These are phyloP conservation scores for Mobula hypostoma DNA, from an alignment of 2,113 vertebrate species.

Conservation along the genomic window DNA sequence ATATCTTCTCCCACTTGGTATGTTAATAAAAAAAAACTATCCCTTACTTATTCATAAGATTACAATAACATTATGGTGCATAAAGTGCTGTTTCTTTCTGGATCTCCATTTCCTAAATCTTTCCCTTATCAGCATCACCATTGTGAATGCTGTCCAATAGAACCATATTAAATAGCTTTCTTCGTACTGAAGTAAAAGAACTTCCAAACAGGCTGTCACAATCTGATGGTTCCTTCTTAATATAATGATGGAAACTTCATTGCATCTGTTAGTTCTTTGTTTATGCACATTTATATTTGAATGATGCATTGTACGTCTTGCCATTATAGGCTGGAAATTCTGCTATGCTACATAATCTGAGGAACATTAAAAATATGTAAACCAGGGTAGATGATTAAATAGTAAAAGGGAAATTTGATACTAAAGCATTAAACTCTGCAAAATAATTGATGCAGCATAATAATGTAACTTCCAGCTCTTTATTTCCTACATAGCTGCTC, in stretches of 20 bases:
- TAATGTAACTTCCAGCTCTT: not conserved
- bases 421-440: not conserved
- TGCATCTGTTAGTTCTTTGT: not conserved
- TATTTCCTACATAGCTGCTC: not conserved
- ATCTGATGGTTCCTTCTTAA: not conserved
- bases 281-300: not conserved
- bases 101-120: not conserved
- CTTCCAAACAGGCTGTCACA: not conserved
- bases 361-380: not conserved
- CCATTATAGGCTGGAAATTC: not conserved
- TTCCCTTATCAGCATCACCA: not conserved
- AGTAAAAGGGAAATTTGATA: constrained; percentile 12
- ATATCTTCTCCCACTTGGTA: not conserved
- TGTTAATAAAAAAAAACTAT: not conserved
- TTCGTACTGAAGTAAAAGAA: not conserved
- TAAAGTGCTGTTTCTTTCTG: not conserved
- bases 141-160: not conserved
- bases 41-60: not conserved
- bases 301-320: not conserved
- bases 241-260: not conserved
- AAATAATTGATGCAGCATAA: not conserved
- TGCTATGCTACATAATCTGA: not conserved
- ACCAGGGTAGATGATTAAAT: not conserved
- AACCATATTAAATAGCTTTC: not conserved
- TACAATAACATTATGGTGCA: not conserved